Conservation (phyloP, 2,888 invertebrate genomes). For the Drosophila incognita region DNA sequence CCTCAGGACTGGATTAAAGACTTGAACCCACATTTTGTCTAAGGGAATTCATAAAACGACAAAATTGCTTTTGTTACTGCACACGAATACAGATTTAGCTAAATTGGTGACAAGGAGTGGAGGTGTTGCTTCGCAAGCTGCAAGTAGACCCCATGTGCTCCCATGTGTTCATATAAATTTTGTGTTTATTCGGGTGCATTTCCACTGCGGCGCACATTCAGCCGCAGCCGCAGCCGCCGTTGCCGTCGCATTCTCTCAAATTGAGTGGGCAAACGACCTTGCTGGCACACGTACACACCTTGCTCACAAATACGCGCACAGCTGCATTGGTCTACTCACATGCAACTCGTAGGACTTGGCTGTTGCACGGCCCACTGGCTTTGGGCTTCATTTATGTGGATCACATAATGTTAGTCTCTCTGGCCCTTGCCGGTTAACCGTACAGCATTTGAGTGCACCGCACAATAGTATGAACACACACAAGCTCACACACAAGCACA, state of each 20-base stretch:
- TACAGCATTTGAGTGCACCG: constrained; percentile 47
- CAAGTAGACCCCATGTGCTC: constrained; percentile 27
- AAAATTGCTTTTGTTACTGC: constrained; percentile 71
- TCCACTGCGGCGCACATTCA: constrained; percentile 74
- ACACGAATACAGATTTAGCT: constrained; percentile 39
- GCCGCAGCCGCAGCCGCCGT: constrained; percentile 44
- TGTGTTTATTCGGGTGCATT: constrained; percentile 79
- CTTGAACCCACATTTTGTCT: constrained; percentile 36
- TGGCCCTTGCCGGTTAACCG: constrained; percentile 55
- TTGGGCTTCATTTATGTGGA: constrained; percentile 71
- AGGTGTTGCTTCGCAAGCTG: not conserved
- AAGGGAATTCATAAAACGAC: constrained; percentile 69
- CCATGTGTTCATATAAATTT: constrained; percentile 72
- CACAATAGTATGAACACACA: constrained; percentile 16
- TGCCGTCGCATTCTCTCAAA: constrained; percentile 33
- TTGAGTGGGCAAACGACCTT: constrained; percentile 65
- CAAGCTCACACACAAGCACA: constrained; percentile 5
- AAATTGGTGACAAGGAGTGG: constrained; percentile 8
- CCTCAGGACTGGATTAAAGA: constrained; percentile 33
- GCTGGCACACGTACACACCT: constrained; percentile 24
- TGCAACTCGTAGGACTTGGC: constrained; percentile 27
- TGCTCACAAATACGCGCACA: constrained; percentile 8
- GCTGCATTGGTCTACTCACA: constrained; percentile 13
- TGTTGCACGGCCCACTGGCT: constrained; percentile 54
- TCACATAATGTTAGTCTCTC: constrained; percentile 64